Evolutionary conservation across 1,140 invertebrate genomes (phyloP).

Genomic region (Trachelipus rathkii): DNA sequence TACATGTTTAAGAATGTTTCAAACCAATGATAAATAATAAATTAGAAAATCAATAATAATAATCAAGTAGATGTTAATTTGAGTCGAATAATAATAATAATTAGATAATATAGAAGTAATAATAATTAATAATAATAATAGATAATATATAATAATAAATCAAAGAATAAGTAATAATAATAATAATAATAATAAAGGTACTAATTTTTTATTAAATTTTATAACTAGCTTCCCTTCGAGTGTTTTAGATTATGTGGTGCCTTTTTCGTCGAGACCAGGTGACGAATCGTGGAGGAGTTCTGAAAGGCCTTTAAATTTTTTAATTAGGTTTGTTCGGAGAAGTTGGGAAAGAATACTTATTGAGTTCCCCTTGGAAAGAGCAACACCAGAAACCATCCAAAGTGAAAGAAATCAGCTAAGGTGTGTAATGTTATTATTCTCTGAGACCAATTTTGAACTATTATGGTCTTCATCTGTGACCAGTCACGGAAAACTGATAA

Average conservation of each 20-base stretch:
- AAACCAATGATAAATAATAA: no score
- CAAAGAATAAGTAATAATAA: background rate
- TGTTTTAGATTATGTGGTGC: slow-evolving; percentile 71
- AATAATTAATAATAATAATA: no score
- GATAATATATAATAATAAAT: background rate
- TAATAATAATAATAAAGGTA: background rate
- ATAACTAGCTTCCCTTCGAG: slow-evolving; percentile 62
- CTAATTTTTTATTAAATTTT: slow-evolving; percentile 22
- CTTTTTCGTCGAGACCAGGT: slow-evolving; percentile 62
- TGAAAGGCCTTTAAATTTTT: slow-evolving; percentile 63
- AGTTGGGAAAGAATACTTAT: slow-evolving; percentile 68
- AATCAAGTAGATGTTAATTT: no score
- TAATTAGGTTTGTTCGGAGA: slow-evolving; percentile 65
- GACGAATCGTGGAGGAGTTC: slow-evolving; percentile 61
- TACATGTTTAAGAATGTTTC: no score
- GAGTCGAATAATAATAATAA: no score
- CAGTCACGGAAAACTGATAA: no score
- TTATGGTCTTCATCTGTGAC: no score
- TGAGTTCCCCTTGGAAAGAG: slow-evolving; percentile 59
- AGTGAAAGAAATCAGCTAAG: slow-evolving; percentile 62
- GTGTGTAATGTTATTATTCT: slow-evolving; percentile 45
- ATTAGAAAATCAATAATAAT: no score
- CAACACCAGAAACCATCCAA: slow-evolving; percentile 60
- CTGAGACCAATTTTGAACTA: no score
- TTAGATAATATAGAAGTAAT: no score